These are phyloP conservation scores for Pteronura brasiliensis DNA, from an alignment of 2,113 vertebrate genomes.

Conservation along the genomic window DNA sequence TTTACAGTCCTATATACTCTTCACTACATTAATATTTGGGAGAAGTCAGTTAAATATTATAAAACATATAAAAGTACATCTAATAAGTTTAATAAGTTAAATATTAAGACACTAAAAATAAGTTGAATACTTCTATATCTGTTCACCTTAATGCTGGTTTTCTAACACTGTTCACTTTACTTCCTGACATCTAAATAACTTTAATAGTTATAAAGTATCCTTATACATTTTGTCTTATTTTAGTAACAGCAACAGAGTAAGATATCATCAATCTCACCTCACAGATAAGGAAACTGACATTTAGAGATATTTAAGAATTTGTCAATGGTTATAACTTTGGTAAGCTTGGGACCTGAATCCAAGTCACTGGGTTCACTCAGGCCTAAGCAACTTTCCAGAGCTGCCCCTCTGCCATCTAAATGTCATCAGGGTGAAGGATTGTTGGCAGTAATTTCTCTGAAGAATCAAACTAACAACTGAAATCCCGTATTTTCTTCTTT, in stretches of 20 bases:
- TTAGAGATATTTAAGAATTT: neutral
- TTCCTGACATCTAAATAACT: neutral
- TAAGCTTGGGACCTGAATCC: neutral
- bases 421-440: neutral
- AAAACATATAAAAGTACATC: neutral
- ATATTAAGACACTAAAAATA: neutral
- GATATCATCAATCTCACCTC: neutral
- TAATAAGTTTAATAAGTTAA: neutral
- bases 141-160: neutral
- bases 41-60: neutral
- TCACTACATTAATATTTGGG: neutral
- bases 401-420: neutral
- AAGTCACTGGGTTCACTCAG: neutral
- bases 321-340: neutral
- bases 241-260: neutral
- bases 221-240: neutral
- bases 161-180: neutral
- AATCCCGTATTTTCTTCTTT: neutral
- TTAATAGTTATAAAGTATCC: neutral
- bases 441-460: neutral
- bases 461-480: neutral
- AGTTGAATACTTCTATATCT: neutral
- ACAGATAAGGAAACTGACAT: neutral
- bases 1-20: neutral
- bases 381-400: neutral